Conservation (phyloP, 2,888 invertebrate species). For the Tigriopus californicus region DNA sequence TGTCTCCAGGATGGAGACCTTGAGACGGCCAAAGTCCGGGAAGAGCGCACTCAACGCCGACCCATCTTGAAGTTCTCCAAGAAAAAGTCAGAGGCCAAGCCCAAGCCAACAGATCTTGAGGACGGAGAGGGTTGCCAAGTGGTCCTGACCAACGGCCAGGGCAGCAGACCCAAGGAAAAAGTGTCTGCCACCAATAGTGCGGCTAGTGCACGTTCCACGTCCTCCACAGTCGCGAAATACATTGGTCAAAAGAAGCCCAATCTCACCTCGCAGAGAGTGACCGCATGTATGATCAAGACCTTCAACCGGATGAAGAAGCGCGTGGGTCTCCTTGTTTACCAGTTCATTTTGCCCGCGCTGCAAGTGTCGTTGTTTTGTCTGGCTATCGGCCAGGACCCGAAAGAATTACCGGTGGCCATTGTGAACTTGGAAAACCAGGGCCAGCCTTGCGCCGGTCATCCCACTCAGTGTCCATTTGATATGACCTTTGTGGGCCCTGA, state of each 20-base stretch:
- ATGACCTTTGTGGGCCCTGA: neutral
- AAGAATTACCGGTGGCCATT: slow-evolving; percentile 26
- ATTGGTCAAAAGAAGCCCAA: neutral
- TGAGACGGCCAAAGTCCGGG: slow-evolving; percentile 14
- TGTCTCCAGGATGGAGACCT: slow-evolving; percentile 21
- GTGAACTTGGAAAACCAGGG: slow-evolving; percentile 25
- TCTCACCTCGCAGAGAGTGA: neutral
- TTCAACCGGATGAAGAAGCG: slow-evolving; percentile 9
- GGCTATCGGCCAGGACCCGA: slow-evolving; percentile 24
- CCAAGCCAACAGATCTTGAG: slow-evolving; percentile 20
- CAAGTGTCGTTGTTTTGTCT: slow-evolving; percentile 29
- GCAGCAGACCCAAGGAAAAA: too few species aligned
- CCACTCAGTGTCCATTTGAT: neutral
- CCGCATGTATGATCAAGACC: slow-evolving; percentile 3
- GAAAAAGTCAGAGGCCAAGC: too few species aligned
- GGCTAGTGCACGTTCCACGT: too few species aligned
- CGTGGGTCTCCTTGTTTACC: slow-evolving; percentile 27
- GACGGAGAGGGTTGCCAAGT: neutral
- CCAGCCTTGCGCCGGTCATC: neutral
- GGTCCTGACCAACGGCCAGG: too few species aligned
- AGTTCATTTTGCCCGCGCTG: slow-evolving; percentile 28
- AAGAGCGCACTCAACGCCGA: neutral
- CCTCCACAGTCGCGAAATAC: too few species aligned
- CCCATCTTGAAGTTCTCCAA: neutral
- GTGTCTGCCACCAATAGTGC: too few species aligned